These are phyloP conservation scores for Tetraodon nigroviridis DNA, from an alignment of 2,113 vertebrate species.

Conservation along the genomic window DNA sequence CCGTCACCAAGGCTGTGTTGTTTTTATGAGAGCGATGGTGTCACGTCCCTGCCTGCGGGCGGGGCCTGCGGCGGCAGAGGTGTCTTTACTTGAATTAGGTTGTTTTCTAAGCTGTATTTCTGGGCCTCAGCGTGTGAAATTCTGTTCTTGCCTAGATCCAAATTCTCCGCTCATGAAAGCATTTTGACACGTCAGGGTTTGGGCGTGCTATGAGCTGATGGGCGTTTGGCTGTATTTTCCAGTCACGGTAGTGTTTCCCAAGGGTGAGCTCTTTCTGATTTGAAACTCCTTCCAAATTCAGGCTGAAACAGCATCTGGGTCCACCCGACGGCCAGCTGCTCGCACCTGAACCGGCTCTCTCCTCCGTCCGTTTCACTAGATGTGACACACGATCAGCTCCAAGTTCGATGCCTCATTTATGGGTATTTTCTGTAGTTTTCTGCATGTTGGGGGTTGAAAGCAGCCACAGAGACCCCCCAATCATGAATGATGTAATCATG, in stretches of 20 bases:
- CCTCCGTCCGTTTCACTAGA: neutral
- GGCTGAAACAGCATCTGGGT: conserved; percentile 42
- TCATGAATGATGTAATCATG: too few species aligned
- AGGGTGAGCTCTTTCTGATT: conserved; percentile 33
- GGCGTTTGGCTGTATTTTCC: conserved; percentile 5
- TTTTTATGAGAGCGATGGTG: conserved; percentile 21
- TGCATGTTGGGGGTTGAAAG: too few species aligned
- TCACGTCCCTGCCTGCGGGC: conserved; percentile 5
- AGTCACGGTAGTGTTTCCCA: conserved; percentile 23
- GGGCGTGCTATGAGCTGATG: too few species aligned
- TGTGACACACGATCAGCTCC: conserved; percentile 5
- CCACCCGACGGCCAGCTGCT: conserved; percentile 21
- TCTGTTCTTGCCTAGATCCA: too few species aligned
- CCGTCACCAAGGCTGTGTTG: conserved; percentile 14
- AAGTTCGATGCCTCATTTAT: too few species aligned
- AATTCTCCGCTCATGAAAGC: too few species aligned
- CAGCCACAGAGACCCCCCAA: too few species aligned
- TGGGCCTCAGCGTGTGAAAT: neutral
- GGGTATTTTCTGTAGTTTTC: too few species aligned
- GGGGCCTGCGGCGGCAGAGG: neutral
- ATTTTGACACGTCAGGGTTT: neutral
- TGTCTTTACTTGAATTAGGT: neutral
- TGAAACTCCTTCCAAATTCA: conserved; percentile 39
- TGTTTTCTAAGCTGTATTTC: neutral
- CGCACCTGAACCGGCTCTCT: conserved; percentile 32